Evolutionary conservation across 2,888 invertebrate species (phyloP), one percentile per base, ranked within the genome.

Genomic region (Zygaena filipendulae): DNA sequence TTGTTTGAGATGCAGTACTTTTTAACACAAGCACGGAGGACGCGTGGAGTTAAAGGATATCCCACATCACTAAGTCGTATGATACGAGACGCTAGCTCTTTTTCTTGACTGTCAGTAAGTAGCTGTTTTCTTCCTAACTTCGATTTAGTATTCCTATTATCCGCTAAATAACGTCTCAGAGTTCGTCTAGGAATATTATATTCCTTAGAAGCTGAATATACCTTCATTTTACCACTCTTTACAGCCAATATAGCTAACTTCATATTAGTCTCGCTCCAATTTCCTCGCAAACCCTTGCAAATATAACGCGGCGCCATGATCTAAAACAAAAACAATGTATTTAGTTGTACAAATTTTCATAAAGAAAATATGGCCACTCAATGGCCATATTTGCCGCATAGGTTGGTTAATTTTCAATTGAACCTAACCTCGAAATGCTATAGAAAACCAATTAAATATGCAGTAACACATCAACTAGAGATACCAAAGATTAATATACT

Each of bases 41-140:
- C 16, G 7, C 16, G 16, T 16, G 16, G 7, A 16, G 16, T 16
- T 7, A 16, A 16, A 16, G 16, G 4, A 16, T 16, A 16, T 16
- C 16, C 16, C 7, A 16, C 96, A 16, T 7, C 7, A 7, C 16
- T 16, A 4, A 16, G 7, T 4, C 16, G 16, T 4, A 16, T 16
- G 16, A 16, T 16, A 4, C 16, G 4, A 16, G 16, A 16, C 7
- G 4, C 7, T 6, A 16, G 7, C 5, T 16, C 5, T 4, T 16
- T 16, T 23, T 28, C 28, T 23, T 28, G 28, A n/a, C 11, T 18
- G 8, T 10, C 3, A 16, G 7, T 28, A 11, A 23, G 16, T 4
- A 19, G 12, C 12, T 22, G 23, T 18, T 30, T 30, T 21, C 21
- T 25, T n/a, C 14, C 25, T 13, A 30, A 30, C 9, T 21, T 22